phyloP scores from a whole-genome alignment of 1,140 invertebrate species.

The Drosophila sp. region DNA sequence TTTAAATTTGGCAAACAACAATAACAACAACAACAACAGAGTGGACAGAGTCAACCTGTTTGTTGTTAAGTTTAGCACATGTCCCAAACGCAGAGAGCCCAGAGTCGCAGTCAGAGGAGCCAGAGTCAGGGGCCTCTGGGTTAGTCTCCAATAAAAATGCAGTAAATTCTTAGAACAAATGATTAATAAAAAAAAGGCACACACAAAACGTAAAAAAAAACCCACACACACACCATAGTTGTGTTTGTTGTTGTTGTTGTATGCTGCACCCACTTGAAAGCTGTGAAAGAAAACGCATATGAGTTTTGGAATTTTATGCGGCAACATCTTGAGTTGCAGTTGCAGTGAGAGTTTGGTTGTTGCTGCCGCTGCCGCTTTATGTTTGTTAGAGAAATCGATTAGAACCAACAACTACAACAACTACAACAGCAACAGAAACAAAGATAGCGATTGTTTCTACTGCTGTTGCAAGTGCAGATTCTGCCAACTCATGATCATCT shows the following conservation, averaged over 20 bases:
- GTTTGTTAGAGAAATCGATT: slow-evolving; percentile 81
- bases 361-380: slow-evolving; percentile 50
- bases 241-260: slow-evolving; percentile 28
- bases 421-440: neutral
- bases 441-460: slow-evolving; percentile 47
- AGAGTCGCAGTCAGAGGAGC: slow-evolving; percentile 17
- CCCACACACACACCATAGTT: slow-evolving; percentile 8
- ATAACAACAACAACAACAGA: slow-evolving; percentile 49
- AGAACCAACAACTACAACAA: slow-evolving; percentile 73
- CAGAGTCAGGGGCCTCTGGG: slow-evolving; percentile 45
- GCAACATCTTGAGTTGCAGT: slow-evolving; percentile 45
- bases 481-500: slow-evolving; percentile 62
- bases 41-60: slow-evolving; percentile 60
- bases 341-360: slow-evolving; percentile 71
- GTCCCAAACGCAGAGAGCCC: slow-evolving; percentile 40
- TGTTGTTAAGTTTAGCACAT: slow-evolving; percentile 78
- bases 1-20: slow-evolving; percentile 79
- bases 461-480: slow-evolving; percentile 46
- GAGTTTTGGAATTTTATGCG: slow-evolving; percentile 72
- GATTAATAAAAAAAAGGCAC: slow-evolving; percentile 72
- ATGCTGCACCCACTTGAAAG: slow-evolving; percentile 76
- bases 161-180: slow-evolving; percentile 81
- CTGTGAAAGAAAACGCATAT: slow-evolving; percentile 74
- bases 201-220: slow-evolving; percentile 20
- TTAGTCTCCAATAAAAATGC: slow-evolving; percentile 76